Percentiles rank a stretch among this genome's conserved stretches.
phyloP scores from a whole-genome alignment of 2,888 invertebrate species.

The Homarus gammarus region DNA sequence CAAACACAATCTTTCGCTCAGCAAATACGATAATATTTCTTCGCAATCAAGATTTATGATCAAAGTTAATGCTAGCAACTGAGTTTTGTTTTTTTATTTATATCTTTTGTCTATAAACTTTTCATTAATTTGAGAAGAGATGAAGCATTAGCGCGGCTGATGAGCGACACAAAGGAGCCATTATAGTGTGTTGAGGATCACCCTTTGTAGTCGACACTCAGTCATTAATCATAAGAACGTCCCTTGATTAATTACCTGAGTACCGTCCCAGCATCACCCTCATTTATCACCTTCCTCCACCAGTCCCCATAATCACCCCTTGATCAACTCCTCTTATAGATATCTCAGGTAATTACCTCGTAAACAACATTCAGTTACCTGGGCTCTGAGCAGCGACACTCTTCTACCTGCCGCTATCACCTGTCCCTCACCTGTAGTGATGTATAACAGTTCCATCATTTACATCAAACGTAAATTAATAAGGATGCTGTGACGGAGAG shows the following conservation, averaged over 20 bases:
- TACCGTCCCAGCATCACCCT: neutral
- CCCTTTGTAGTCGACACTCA: conserved; percentile 1
- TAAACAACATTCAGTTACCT: too few relatives aligned
- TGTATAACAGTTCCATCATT: too few relatives aligned
- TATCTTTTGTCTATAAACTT: neutral
- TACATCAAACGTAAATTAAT: too few relatives aligned
- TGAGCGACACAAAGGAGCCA: conserved; percentile 29
- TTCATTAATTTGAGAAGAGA: neutral
- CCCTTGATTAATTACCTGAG: conserved; percentile 29
- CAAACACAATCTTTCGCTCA: too few relatives aligned
- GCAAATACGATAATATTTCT: too few relatives aligned
- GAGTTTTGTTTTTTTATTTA: neutral
- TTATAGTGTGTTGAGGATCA: conserved; percentile 22
- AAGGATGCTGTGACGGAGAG: too few relatives aligned
- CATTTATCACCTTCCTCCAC: conserved; percentile 22
- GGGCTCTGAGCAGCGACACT: too few relatives aligned
- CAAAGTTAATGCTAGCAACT: neutral
- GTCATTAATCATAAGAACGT: conserved; percentile 27
- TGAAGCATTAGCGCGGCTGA: neutral
- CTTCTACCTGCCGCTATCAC: too few relatives aligned
- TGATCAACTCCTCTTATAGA: neutral
- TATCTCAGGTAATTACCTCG: neutral
- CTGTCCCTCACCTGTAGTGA: too few relatives aligned
- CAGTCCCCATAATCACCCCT: neutral
- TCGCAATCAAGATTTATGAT: too few relatives aligned